Conservation (phyloP, 1,140 invertebrate species). For the Drusus annulatus region DNA sequence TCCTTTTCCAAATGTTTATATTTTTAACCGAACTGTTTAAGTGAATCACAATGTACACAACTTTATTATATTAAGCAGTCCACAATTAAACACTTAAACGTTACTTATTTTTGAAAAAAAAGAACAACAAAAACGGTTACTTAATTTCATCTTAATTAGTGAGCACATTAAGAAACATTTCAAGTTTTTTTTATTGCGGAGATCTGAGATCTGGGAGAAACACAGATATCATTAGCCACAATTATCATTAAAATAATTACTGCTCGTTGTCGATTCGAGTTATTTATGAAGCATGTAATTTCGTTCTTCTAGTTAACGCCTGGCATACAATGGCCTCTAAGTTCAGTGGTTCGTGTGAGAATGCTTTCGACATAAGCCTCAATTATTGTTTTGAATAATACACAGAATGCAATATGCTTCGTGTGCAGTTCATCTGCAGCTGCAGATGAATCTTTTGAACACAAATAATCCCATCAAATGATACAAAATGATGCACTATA, state of each 20-base stretch:
- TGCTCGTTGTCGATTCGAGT: slow-evolving; percentile 23
- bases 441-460: slow-evolving; percentile 33
- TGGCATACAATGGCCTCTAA: slow-evolving; percentile 24
- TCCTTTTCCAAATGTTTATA: too few relatives aligned
- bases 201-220: slow-evolving; percentile 16
- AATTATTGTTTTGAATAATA: slow-evolving; percentile 48
- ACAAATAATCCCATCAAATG: slow-evolving; percentile 22
- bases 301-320: slow-evolving; percentile 39
- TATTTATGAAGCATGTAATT: slow-evolving; percentile 38
- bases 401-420: slow-evolving; percentile 8
- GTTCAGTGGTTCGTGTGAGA: slow-evolving; percentile 43
- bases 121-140: neutral
- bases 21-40: too few relatives aligned
- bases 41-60: too few relatives aligned
- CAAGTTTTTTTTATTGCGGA: slow-evolving; percentile 21
- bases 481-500: neutral
- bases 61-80: too few relatives aligned
- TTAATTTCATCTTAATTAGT: slow-evolving; percentile 35
- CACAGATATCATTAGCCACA: slow-evolving; percentile 39
- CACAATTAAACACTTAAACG: too few relatives aligned
- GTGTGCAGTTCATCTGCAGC: slow-evolving; percentile 8
- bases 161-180: slow-evolving; percentile 16
- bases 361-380: slow-evolving; percentile 46
- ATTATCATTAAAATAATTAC: slow-evolving; percentile 34
- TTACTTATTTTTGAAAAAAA: too few relatives aligned